Evolutionary conservation across 37 sponge, comb jelly and placozoan genomes (phyloP), one percentile per base, ranked within the genome.

Genomic region (Aplysina aerophoba): DNA sequence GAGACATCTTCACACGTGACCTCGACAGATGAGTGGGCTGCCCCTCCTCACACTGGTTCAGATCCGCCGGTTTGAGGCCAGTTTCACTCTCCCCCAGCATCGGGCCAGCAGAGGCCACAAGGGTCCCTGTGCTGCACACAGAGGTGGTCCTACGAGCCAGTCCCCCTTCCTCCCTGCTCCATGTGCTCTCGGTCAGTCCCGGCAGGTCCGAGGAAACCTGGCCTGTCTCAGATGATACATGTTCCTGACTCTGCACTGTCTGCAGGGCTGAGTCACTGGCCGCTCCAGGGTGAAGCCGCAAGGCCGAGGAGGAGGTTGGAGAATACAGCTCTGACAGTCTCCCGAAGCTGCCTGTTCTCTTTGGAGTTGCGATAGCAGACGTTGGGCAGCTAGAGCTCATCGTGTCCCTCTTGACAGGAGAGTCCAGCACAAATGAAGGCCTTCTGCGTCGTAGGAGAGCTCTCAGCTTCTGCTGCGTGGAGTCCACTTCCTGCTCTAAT

Each of bases 401-500:
- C 11, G 24, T 11, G 20, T 75, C 78, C 53, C 1, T 41, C 53
- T 50, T 75, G 25, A 13, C 3, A 36, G 78, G 54, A 41, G 53
- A 21, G 14, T 75, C 78, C 16, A 75, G 24, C 50, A 75, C 78
- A 40, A 75, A 50, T 0, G 78, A 75, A 36, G 41, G 78, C n/a
- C 78, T 15, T 38, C 78, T 30, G 31, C 2, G 35, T 21, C 78
- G 78, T 0, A 75, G 39, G 2, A 75, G 78, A 4, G 78, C 78
- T 19, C 78, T 38, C 21, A 75, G 53, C 37, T 25, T 36, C 78
- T 53, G 78, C 37, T 75, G 78, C 4, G 78, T 75, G 20, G 78
- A 54, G 53, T 75, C 78, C 20, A 75, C 25, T 35, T 69, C 35
- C 13, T 39, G 44, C n/a, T 75, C 54, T 24, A 19, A 24, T 0